Evolutionary conservation across 2,797 vertebrate genomes (phyloP).

Genomic region (Benthosema pterotum): DNA sequence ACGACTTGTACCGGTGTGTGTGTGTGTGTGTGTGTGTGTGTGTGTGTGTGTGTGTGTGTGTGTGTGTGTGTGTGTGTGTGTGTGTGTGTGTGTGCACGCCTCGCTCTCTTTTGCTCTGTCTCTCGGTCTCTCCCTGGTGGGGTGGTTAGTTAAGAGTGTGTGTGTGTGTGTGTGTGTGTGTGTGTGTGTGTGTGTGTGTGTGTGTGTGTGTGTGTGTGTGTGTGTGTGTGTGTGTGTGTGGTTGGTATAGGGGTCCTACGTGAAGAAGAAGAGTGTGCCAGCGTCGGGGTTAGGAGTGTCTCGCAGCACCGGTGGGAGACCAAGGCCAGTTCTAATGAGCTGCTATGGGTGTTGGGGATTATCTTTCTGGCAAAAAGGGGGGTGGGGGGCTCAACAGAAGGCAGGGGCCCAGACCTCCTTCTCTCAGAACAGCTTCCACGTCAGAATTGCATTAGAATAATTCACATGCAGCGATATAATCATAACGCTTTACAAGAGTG

Average conservation of each 20-base stretch:
- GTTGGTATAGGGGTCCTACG: slow-evolving; percentile 23
- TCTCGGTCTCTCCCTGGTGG: slow-evolving; percentile 43
- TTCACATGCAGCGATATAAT: too few relatives aligned
- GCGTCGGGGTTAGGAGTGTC: slow-evolving; percentile 23
- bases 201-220: too few relatives aligned
- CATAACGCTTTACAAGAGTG: too few relatives aligned
- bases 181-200: too few relatives aligned
- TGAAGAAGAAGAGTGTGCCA: slow-evolving; percentile 42
- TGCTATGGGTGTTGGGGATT: slow-evolving; percentile 43
- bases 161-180: too few relatives aligned
- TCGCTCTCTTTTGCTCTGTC: slow-evolving; percentile 5
- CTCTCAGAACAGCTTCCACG: neutral
- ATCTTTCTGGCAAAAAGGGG: slow-evolving; percentile 7
- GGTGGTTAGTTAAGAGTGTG: slow-evolving; percentile 39
- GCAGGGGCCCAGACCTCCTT: slow-evolving; percentile 10
- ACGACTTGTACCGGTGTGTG: slow-evolving; percentile 21
- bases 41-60: slow-evolving; percentile 17
- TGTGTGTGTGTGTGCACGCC: slow-evolving; percentile 14
- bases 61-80: slow-evolving; percentile 7
- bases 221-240: too few relatives aligned
- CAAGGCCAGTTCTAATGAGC: slow-evolving; percentile 58
- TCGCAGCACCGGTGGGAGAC: slow-evolving; percentile 25
- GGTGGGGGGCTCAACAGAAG: slow-evolving; percentile 7
- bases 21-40: slow-evolving; percentile 7
- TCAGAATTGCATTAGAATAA: too few relatives aligned